Evolutionary conservation across 2,888 invertebrate species (phyloP).

Genomic region (Drosophila sordidula): DNA sequence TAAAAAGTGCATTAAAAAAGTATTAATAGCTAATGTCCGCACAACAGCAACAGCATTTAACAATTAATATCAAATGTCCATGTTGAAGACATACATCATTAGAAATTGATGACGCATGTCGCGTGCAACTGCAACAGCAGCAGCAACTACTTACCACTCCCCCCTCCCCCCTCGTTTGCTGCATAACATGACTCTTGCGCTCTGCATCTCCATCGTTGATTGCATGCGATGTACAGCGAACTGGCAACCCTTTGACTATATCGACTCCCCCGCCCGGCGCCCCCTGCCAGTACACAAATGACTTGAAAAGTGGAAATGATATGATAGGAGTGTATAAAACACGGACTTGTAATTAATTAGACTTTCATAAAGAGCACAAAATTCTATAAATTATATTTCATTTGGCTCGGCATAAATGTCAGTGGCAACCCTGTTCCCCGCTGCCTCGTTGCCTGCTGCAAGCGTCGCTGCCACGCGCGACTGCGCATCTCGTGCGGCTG

Average conservation of each 20-base stretch:
- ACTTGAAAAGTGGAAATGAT: constrained; percentile 52
- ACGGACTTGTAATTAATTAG: constrained; percentile 74
- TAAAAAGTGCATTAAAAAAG: constrained; percentile 46
- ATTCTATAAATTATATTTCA: constrained; percentile 79
- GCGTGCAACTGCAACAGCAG: constrained; percentile 69
- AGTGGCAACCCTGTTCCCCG: constrained; percentile 40
- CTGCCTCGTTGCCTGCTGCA: constrained; percentile 7
- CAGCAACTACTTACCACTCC: constrained; percentile 13
- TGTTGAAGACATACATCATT: constrained; percentile 73
- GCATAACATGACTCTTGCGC: background rate
- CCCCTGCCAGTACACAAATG: constrained; percentile 14
- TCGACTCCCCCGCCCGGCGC: background rate
- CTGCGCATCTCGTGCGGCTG: constrained; percentile 74
- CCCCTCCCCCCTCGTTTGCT: background rate
- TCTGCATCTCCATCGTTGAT: constrained; percentile 47
- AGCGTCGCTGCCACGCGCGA: constrained; percentile 62
- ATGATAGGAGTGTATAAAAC: constrained; percentile 45
- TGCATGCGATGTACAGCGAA: constrained; percentile 44
- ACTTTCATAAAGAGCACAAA: constrained; percentile 81
- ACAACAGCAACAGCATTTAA: constrained; percentile 38
- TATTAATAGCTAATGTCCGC: constrained; percentile 69
- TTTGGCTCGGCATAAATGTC: constrained; percentile 67
- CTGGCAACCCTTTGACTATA: constrained; percentile 55
- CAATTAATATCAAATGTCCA: constrained; percentile 56
- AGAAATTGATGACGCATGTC: constrained; percentile 81